These are phyloP conservation scores for Tuberolachnus salignus DNA, from an alignment of 2,888 invertebrate species.

Conservation along the genomic window DNA sequence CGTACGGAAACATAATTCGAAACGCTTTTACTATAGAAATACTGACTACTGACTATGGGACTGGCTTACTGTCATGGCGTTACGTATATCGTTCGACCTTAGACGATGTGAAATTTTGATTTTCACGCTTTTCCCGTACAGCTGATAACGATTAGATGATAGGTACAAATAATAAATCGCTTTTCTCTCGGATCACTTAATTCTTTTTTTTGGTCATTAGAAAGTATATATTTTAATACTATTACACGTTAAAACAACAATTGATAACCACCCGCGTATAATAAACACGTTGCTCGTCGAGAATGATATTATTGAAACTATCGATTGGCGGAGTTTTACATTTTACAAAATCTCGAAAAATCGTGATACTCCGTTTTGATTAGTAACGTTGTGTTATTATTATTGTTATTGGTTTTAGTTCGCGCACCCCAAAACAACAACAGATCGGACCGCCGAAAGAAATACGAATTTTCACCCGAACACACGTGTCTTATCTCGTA, in stretches of 20 bases:
- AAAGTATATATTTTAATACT: slow-evolving; percentile 9
- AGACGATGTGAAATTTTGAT: slow-evolving; percentile 41
- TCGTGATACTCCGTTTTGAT: too few species aligned
- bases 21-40: slow-evolving; percentile 46
- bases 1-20: slow-evolving; percentile 6
- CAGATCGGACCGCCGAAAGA: too few species aligned
- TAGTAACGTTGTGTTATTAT: too few species aligned
- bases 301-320: too few species aligned
- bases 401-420: too few species aligned
- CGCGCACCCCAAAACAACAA: too few species aligned
- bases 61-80: slow-evolving; percentile 19
- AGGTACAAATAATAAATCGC: slow-evolving; percentile 8
- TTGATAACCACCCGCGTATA: too few species aligned
- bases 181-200: slow-evolving; percentile 8
- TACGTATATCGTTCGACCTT: neutral
- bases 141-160: neutral
- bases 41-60: neutral
- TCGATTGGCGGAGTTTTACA: too few species aligned
- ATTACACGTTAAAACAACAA: neutral
- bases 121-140: slow-evolving; percentile 48
- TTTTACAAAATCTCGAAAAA: too few species aligned
- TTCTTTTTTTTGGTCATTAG: neutral
- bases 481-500: too few species aligned
- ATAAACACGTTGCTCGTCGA: too few species aligned
- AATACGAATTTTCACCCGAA: too few species aligned